These are phyloP conservation scores for Octodon degus DNA, from an alignment of 2,113 vertebrate genomes.

Conservation along the genomic window DNA sequence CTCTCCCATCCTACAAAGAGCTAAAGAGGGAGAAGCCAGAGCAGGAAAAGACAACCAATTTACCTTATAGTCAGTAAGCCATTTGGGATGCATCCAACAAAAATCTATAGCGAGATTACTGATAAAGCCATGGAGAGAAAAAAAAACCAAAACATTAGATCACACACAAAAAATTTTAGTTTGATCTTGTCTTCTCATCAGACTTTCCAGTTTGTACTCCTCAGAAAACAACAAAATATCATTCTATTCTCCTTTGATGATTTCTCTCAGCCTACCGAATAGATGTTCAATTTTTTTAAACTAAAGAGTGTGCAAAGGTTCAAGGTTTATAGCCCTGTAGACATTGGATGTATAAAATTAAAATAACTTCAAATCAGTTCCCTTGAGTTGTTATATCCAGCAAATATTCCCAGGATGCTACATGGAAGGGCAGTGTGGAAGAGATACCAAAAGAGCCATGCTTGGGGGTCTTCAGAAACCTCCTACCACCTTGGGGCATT, in stretches of 20 bases:
- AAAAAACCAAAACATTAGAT: not conserved
- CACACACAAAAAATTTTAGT: not conserved
- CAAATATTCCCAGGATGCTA: not conserved
- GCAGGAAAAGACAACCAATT: not conserved
- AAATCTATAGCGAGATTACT: conserved; percentile 46
- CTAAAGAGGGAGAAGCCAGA: not conserved
- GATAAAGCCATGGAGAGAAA: conserved; percentile 35
- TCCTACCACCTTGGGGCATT: not conserved
- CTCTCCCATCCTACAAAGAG: not conserved
- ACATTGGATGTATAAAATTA: conserved; percentile 12
- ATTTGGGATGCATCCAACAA: not conserved
- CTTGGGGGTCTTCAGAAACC: not conserved
- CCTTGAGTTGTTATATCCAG: conserved; percentile 11
- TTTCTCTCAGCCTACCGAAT: not conserved
- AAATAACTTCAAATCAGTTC: conserved; percentile 38
- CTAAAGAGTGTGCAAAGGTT: conserved; percentile 1
- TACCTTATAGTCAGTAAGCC: not conserved
- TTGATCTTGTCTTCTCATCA: not conserved
- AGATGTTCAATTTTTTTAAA: conserved; percentile 12
- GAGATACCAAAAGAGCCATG: not conserved
- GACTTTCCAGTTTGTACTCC: not conserved
- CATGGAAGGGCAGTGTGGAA: not conserved
- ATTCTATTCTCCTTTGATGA: conserved; percentile 28
- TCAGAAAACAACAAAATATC: conserved; percentile 12
- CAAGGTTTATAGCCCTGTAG: not conserved